phyloP scores from a whole-genome alignment of 1,140 invertebrate species.

The Maniola jurtina region DNA sequence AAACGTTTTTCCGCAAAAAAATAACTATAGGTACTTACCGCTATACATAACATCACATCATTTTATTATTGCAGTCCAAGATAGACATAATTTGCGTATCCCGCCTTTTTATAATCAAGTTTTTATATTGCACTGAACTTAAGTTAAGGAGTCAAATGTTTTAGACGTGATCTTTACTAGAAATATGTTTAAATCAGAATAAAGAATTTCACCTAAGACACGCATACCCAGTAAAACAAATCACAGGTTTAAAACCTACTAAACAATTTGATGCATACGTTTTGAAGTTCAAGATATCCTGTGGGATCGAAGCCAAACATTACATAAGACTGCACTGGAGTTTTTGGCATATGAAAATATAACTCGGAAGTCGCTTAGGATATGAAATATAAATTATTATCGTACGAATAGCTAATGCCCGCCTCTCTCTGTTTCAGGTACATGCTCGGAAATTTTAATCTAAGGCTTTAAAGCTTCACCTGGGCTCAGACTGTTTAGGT shows the following conservation, averaged over 20 bases:
- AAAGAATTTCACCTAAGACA: too few species aligned
- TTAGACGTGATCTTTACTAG: too few species aligned
- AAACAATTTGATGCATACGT: background rate
- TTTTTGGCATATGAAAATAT: slow-evolving; percentile 16
- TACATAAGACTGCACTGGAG: slow-evolving; percentile 1
- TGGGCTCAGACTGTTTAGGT: background rate
- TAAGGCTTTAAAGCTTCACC: background rate
- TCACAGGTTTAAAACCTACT: background rate
- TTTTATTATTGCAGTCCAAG: too few species aligned
- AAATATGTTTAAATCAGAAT: too few species aligned
- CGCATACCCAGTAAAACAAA: too few species aligned
- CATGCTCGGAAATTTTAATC: background rate
- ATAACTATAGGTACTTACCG: too few species aligned
- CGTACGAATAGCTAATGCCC: background rate
- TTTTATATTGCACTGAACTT: too few species aligned
- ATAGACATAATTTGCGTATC: too few species aligned
- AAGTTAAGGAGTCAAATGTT: too few species aligned
- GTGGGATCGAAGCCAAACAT: background rate
- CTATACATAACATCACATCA: too few species aligned
- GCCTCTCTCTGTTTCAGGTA: slow-evolving; percentile 6
- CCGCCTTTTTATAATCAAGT: too few species aligned
- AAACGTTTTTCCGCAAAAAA: too few species aligned
- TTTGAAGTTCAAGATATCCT: background rate
- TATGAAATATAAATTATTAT: slow-evolving; percentile 21
- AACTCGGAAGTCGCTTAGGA: background rate